Percentiles rank a stretch among this genome's conserved stretches.
phyloP scores from a whole-genome alignment of 2,113 vertebrate genomes.

The Macaca mulatta region DNA sequence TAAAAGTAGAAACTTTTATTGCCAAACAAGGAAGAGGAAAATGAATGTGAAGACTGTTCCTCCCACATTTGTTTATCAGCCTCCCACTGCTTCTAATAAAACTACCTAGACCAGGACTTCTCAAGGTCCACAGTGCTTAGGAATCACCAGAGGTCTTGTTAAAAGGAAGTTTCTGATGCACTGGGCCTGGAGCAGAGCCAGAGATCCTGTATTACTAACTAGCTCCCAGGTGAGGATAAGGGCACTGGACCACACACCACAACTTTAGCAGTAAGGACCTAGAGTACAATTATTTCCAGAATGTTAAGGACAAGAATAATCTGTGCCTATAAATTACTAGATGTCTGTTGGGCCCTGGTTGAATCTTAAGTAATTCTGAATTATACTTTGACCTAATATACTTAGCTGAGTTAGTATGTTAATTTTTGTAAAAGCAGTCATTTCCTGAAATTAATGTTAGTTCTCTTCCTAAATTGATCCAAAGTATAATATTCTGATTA shows the following conservation, averaged over 20 bases:
- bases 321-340: background rate
- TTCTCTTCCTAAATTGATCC: background rate
- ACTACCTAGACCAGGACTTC: background rate
- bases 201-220: too few relatives aligned
- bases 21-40: background rate
- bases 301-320: background rate
- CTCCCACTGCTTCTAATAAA: background rate
- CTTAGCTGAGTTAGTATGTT: background rate
- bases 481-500: background rate
- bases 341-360: too few relatives aligned
- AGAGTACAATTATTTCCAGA: background rate
- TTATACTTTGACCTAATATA: background rate
- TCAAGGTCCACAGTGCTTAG: background rate
- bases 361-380: background rate
- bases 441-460: background rate
- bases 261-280: background rate
- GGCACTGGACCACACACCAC: too few relatives aligned
- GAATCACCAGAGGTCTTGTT: background rate
- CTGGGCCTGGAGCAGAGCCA: rapidly evolving
- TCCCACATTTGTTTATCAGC: background rate
- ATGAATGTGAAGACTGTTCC: background rate
- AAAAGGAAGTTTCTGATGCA: background rate
- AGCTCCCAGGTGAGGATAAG: background rate
- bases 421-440: background rate
- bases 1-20: background rate